phyloP scores from a whole-genome alignment of 2,113 vertebrate genomes.

The Lutjanus erythropterus region DNA sequence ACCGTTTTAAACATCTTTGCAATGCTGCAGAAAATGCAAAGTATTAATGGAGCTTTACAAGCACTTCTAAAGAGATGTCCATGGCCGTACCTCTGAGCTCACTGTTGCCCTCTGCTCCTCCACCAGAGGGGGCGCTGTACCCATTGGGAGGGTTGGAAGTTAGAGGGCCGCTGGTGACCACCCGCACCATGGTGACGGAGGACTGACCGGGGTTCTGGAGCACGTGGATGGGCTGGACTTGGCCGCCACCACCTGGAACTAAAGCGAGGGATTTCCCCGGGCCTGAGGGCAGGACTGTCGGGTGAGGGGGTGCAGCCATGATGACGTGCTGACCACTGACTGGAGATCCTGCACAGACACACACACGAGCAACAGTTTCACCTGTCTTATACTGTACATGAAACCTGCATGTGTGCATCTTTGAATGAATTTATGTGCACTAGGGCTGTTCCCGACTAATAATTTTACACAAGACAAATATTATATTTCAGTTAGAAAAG shows the following conservation, averaged over 20 bases:
- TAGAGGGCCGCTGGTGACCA: slow-evolving; percentile 88
- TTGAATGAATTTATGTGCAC: background rate
- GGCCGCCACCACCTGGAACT: slow-evolving; percentile 88
- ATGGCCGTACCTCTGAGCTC: slow-evolving; percentile 79
- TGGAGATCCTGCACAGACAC: slow-evolving; percentile 88
- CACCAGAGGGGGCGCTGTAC: slow-evolving; percentile 90
- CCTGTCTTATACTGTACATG: background rate
- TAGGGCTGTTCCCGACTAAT: too few species aligned
- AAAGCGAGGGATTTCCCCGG: slow-evolving; percentile 91
- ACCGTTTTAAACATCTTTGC: background rate
- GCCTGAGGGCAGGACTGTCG: slow-evolving; percentile 78
- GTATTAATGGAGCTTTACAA: background rate
- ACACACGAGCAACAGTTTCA: background rate
- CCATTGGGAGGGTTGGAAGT: slow-evolving; percentile 91
- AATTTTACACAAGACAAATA: too few species aligned
- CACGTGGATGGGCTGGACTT: slow-evolving; percentile 91
- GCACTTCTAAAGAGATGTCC: background rate
- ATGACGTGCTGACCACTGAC: slow-evolving; percentile 95
- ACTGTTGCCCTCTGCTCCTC: slow-evolving; percentile 83
- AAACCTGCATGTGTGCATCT: background rate
- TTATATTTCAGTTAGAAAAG: too few species aligned
- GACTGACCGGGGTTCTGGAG: slow-evolving; percentile 89
- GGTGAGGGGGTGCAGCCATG: slow-evolving; percentile 93
- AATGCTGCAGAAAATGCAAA: background rate
- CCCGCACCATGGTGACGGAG: slow-evolving; percentile 95